Conservation (phyloP, 2,113 vertebrate species). For the Heteronetta atricapilla region DNA sequence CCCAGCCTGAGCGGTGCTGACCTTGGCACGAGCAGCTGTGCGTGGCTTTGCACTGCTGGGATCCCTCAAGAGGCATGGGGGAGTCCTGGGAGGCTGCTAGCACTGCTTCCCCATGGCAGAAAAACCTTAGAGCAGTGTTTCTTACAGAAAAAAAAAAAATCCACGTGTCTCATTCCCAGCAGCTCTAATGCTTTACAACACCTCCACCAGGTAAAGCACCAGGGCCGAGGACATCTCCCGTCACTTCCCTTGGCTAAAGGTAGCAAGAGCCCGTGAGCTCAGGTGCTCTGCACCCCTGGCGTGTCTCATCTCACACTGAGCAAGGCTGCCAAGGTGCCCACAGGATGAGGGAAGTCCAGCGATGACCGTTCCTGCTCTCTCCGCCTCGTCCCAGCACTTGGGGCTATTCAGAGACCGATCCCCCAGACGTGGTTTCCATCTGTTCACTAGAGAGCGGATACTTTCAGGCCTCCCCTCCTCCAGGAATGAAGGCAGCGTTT, state of each 20-base stretch:
- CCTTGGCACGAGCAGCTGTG: not conserved
- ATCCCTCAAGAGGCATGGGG: not conserved
- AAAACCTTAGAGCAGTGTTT: not conserved
- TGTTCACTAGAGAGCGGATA: not conserved
- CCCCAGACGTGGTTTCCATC: not conserved
- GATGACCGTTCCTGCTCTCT: not conserved
- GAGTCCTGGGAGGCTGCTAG: not conserved
- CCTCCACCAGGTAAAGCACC: not conserved
- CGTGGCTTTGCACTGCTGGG: not conserved
- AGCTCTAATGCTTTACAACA: not conserved
- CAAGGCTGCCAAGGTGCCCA: not conserved
- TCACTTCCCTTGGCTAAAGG: not conserved
- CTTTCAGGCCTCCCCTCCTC: not conserved
- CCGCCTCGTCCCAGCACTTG: not conserved
- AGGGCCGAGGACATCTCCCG: not conserved
- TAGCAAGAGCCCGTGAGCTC: not conserved
- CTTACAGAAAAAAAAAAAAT: not conserved
- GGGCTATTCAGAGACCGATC: not conserved
- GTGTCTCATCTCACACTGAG: not conserved
- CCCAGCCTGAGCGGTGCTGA: accelerated
- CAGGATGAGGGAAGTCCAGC: not conserved
- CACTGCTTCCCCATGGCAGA: not conserved
- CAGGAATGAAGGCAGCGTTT: not conserved
- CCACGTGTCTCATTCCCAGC: not conserved
- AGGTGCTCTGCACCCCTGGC: not conserved